Base-by-base conservation (phyloP, 2,113 vertebrate genomes). In the Alosa alosa region DNA sequence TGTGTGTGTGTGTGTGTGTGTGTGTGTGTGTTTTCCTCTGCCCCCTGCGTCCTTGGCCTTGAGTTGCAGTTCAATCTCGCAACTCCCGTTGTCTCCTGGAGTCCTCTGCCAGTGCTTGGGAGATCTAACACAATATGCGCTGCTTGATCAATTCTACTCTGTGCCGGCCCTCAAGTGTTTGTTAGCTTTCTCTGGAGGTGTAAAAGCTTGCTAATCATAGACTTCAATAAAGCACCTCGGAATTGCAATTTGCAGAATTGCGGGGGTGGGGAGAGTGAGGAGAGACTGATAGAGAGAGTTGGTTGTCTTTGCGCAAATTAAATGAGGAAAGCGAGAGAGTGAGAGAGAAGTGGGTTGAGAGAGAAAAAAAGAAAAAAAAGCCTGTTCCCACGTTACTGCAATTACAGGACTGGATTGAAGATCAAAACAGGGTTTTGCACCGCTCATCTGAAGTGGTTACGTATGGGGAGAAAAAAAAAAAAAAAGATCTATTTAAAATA, bases 141-240 rank as follows among this genome's bases (percentile, higher is more conserved):
- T 9, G 9, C 7, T 36, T 72, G 64, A 72, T 72, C 64, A 72
- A 72, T 72, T 39, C 88, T 83, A 85, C 86, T 90, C 90, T 84
- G 88, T 88, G 88, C 91, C 64, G 57, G 88, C 90, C 90, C 85
- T 46, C 86, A 90, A 90, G 89, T 81, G 22, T 86, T 82, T 87
- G 83, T 89, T 83, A 88, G 84, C 86, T 90, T 68, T 41, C 83
- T 83, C 86, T 86, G 75, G 25, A 72, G 47, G 86, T 72, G 81
- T 89, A 87, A 89, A 89, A 36, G 87, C 85, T 72, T 5, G 31
- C 86, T 90, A 88, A 93, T 91, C 90, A 90, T 87, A 89, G 84
- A 87, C 86, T 89, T 88, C 84, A 87, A 89, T 83, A 86, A 83
- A 87, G 86, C 47, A 78, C 85, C 87, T 85, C 50, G 72, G 47